These are phyloP conservation scores for Balearica regulorum DNA, from an alignment of 2,797 vertebrate species.

Conservation along the genomic window DNA sequence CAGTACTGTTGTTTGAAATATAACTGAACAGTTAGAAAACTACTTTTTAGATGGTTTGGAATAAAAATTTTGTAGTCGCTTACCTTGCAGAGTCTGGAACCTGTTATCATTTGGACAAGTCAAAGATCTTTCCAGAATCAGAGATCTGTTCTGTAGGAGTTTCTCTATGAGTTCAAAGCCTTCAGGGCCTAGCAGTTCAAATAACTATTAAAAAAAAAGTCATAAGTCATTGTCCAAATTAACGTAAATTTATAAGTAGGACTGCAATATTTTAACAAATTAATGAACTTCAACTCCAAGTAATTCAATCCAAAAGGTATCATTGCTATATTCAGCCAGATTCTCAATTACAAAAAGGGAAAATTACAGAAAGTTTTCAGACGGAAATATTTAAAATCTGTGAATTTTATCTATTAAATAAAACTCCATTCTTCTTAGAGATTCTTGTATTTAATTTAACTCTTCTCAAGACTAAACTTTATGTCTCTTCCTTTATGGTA, in stretches of 20 bases:
- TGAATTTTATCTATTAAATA: neutral
- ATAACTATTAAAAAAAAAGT: slow-evolving; percentile 76
- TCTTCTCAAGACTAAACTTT: neutral
- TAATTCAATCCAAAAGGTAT: neutral
- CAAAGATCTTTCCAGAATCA: slow-evolving; percentile 85
- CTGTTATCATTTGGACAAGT: slow-evolving; percentile 76
- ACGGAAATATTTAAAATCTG: neutral
- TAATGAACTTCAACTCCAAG: neutral
- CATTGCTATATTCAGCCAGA: neutral
- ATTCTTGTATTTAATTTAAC: neutral
- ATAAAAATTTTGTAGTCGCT: slow-evolving; percentile 19
- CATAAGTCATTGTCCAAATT: neutral
- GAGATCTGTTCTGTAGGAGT: slow-evolving; percentile 85
- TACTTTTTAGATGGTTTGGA: neutral
- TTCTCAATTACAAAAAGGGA: neutral
- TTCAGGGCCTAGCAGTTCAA: slow-evolving; percentile 92
- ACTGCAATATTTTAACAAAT: neutral
- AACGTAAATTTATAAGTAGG: neutral
- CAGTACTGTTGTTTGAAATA: neutral
- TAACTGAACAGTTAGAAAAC: neutral
- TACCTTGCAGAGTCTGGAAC: slow-evolving; percentile 81
- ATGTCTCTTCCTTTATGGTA: neutral
- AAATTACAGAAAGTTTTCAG: neutral
- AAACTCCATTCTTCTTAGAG: neutral
- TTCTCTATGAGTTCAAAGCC: slow-evolving; percentile 94